Conservation (phyloP, 2,888 invertebrate genomes). For the Lithosia quadra region DNA sequence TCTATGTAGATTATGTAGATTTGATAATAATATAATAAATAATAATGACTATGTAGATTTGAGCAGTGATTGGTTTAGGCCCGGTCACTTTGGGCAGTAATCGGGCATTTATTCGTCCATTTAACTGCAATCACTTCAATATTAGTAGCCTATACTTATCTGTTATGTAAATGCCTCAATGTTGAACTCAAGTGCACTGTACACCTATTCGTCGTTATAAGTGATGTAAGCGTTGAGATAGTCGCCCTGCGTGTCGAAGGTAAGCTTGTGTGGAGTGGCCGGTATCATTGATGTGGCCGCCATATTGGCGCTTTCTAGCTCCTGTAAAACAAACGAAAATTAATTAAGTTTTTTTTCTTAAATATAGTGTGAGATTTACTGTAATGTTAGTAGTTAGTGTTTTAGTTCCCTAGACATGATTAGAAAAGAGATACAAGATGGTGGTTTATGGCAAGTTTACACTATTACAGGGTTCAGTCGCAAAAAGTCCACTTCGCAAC, state of each 20-base stretch:
- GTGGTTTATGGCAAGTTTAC: no score
- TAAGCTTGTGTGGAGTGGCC: slow-evolving; percentile 58
- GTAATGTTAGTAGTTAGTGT: no score
- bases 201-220: slow-evolving; percentile 64
- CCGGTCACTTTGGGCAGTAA: no score
- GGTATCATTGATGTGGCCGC: slow-evolving; percentile 26
- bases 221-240: slow-evolving; percentile 75
- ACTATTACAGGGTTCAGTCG: no score
- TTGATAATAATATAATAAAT: no score
- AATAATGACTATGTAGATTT: no score
- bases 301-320: slow-evolving; percentile 40
- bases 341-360: background rate
- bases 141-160: background rate
- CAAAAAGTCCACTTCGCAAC: no score
- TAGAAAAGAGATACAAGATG: no score
- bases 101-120: no score
- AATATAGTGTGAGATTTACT: background rate
- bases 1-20: no score
- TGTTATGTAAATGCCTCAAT: background rate
- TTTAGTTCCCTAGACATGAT: no score
- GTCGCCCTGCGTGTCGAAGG: slow-evolving; percentile 67
- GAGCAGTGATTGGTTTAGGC: no score
- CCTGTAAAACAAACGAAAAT: slow-evolving; percentile 26
- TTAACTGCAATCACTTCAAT: background rate
- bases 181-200: background rate